phyloP scores from a whole-genome alignment of 2,888 invertebrate species.

The Uloborus plumipes region DNA sequence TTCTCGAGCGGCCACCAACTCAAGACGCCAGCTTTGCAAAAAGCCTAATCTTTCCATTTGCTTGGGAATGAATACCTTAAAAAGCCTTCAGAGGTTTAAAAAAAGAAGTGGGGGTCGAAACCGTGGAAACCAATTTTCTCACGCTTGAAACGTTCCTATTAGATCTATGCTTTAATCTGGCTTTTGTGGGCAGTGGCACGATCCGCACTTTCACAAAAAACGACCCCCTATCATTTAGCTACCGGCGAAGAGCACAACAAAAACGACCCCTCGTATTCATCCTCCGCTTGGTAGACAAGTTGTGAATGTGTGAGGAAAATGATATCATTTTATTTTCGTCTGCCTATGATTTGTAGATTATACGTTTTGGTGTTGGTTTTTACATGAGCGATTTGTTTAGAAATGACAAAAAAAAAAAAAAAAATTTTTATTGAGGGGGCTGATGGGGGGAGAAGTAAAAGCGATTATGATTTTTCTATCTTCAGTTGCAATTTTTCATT shows the following conservation, averaged over 20 bases:
- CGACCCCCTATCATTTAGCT: neutral
- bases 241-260: slow-evolving; percentile 2
- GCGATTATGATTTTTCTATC: too few relatives aligned
- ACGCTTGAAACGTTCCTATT: slow-evolving; percentile 60
- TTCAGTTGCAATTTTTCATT: too few relatives aligned
- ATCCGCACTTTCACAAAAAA: slow-evolving; percentile 28
- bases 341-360: too few relatives aligned
- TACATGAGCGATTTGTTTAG: too few relatives aligned
- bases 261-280: too few relatives aligned
- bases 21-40: slow-evolving; percentile 24
- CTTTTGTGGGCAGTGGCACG: slow-evolving; percentile 59
- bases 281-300: too few relatives aligned
- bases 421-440: too few relatives aligned
- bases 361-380: too few relatives aligned
- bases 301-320: too few relatives aligned
- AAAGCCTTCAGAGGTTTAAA: slow-evolving; percentile 4
- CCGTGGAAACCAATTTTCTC: slow-evolving; percentile 63
- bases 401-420: too few relatives aligned
- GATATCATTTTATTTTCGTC: too few relatives aligned
- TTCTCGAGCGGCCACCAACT: slow-evolving; percentile 30
- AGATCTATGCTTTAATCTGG: slow-evolving; percentile 57
- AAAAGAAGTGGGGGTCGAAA: slow-evolving; percentile 5
- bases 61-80: slow-evolving; percentile 24
- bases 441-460: too few relatives aligned
- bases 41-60: slow-evolving; percentile 8